Base-by-base conservation (phyloP, 2,888 invertebrate species). In the Drosophila cognata region DNA sequence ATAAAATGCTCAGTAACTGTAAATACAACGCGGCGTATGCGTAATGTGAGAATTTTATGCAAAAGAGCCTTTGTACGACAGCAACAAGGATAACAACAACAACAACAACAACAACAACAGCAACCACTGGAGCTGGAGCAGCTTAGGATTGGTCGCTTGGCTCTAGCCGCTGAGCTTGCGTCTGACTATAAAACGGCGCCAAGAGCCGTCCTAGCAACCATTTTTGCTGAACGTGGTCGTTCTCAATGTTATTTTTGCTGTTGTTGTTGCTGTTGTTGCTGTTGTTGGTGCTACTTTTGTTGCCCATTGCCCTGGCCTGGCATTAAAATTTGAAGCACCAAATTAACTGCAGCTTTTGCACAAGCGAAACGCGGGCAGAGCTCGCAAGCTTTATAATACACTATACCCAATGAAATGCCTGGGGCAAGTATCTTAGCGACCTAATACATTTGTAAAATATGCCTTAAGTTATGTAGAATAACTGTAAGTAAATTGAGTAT, bases 281-380 rank as follows among this genome's bases (percentile, higher is more conserved):
- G 41, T 64, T 74, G 35, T 57, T 64, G 46, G 62, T 63, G 65
- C 56, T 60, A 51, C 35, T 59, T 53, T 67, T 69, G 71, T 67
- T 77, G 80, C 74, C 79, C 71, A 71, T 68, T 68, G 76, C 67
- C 72, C 65, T 74, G 67, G 72, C 71, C 67, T 65, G 75, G 81
- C 82, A 81, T 90, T 86, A 86, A 89, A 91, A 87, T 91, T 84
- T 86, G 84, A 81, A 84, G 91, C 82, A 87, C 88, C 85, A 91
- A 90, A 90, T 91, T 91, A 91, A 88, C 90, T 90, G 90, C 80
- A 90, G 88, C 86, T 89, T 84, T 79, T 73, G 74, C 81, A 81
- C 69, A 88, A 85, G 73, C 76, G 83, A 76, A 80, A 79, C 84
- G 74, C 87, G 86, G 79, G 86, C 74, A 77, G 74, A 67, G 84